Conservation (phyloP, 2,797 vertebrate species). For the Crocidura indochinensis region DNA sequence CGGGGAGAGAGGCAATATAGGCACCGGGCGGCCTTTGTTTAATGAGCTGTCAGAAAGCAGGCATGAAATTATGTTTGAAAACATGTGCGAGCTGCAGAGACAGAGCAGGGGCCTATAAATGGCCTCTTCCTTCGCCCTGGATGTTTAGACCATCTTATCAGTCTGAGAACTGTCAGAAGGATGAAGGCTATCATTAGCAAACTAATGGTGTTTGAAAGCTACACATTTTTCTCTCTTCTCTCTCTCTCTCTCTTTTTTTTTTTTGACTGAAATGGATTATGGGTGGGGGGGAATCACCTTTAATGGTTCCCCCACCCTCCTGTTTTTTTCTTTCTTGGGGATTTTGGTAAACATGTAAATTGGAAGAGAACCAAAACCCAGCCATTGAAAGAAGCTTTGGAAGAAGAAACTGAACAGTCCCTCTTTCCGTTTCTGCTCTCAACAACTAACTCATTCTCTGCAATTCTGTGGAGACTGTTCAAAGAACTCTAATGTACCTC, state of each 20-base stretch:
- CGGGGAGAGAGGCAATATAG: conserved; percentile 91
- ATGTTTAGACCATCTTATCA: conserved; percentile 90
- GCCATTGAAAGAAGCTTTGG: conserved; percentile 30
- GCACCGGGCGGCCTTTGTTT: conserved; percentile 93
- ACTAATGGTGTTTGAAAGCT: conserved; percentile 91
- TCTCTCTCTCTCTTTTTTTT: too few relatives aligned
- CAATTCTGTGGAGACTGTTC: conserved; percentile 80
- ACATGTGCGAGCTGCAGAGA: conserved; percentile 91
- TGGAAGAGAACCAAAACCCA: conserved; percentile 82
- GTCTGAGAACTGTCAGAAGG: conserved; percentile 89
- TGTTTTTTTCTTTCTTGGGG: conserved; percentile 76
- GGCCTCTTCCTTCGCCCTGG: conserved; percentile 85
- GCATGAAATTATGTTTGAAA: conserved; percentile 93
- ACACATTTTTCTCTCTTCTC: conserved; percentile 88
- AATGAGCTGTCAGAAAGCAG: conserved; percentile 93
- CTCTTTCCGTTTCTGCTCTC: not conserved
- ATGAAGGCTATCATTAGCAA: conserved; percentile 90
- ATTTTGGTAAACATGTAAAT: conserved; percentile 82
- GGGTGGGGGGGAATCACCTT: conserved; percentile 72
- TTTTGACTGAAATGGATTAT: conserved; percentile 89
- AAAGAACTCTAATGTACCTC: conserved; percentile 82
- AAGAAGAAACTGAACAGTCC: conserved; percentile 71
- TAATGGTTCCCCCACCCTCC: conserved; percentile 73
- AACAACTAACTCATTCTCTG: conserved; percentile 67
- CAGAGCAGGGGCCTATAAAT: conserved; percentile 87